These are phyloP conservation scores for Lypha dubia DNA, from an alignment of 2,888 invertebrate genomes.

Conservation along the genomic window DNA sequence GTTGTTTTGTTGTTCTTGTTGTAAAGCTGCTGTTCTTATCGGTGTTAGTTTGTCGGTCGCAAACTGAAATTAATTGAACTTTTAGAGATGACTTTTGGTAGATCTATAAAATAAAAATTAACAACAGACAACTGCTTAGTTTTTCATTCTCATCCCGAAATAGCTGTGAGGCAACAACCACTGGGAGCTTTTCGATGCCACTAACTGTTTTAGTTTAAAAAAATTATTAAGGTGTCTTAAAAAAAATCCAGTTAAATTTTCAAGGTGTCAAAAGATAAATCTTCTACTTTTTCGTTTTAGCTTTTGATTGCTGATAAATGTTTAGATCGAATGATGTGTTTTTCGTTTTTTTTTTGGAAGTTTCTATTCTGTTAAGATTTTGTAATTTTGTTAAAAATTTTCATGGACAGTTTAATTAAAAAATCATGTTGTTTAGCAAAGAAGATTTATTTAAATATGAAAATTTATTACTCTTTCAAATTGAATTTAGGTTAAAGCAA, in stretches of 20 bases:
- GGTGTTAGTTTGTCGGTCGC: constrained; percentile 59
- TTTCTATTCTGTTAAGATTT: constrained; percentile 18
- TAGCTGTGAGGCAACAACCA: neutral
- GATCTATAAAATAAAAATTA: constrained; percentile 38
- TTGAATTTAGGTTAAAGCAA: constrained; percentile 29
- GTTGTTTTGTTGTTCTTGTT: neutral
- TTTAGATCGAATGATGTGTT: neutral
- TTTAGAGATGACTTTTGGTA: constrained; percentile 53
- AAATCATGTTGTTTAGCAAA: constrained; percentile 41
- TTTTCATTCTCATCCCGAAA: neutral
- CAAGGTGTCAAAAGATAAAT: constrained; percentile 57
- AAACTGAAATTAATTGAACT: constrained; percentile 61
- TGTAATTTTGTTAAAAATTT: constrained; percentile 32
- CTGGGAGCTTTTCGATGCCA: neutral
- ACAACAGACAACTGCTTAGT: neutral
- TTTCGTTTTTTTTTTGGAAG: neutral
- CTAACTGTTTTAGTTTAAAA: neutral
- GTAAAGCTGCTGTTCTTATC: constrained; percentile 45
- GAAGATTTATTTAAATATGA: constrained; percentile 44
- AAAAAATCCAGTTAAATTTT: constrained; percentile 31
- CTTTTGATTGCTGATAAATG: neutral
- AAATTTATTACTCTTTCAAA: neutral
- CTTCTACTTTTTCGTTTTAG: constrained; percentile 2
- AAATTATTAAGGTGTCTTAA: constrained; percentile 10
- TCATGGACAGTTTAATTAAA: constrained; percentile 62